Conservation (phyloP, 2,888 invertebrate species). For the Trisateles emortualis region DNA sequence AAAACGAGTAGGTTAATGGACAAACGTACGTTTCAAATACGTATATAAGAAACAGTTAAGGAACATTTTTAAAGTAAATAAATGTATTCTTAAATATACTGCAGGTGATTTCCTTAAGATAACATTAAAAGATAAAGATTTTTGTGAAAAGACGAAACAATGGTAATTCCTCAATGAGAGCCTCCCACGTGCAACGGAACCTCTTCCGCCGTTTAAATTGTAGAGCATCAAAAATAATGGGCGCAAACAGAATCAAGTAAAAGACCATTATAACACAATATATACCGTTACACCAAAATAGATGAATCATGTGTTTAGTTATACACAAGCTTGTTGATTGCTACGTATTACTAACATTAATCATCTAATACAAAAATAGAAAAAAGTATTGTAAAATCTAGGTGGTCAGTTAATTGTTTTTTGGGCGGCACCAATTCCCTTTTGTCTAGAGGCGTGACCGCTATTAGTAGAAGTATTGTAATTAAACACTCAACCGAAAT, state of each 20-base stretch:
- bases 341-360: constrained; percentile 64
- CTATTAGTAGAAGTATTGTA: constrained; percentile 49
- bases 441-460: constrained; percentile 60
- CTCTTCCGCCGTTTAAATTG: constrained; percentile 74
- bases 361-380: constrained; percentile 52
- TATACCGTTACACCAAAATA: constrained; percentile 64
- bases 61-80: neutral
- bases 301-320: constrained; percentile 58
- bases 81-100: constrained; percentile 17
- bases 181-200: constrained; percentile 76
- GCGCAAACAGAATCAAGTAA: constrained; percentile 67
- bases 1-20: constrained; percentile 15
- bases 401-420: constrained; percentile 58
- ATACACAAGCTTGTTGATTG: constrained; percentile 52
- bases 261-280: constrained; percentile 62
- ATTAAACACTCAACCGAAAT: constrained; percentile 56
- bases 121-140: constrained; percentile 58
- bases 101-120: constrained; percentile 48
- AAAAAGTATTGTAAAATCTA: constrained; percentile 37
- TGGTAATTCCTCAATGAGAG: constrained; percentile 62
- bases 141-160: constrained; percentile 61
- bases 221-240: constrained; percentile 70
- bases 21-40: no score
- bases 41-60: neutral
- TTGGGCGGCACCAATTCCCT: constrained; percentile 50